phyloP scores from a whole-genome alignment of 2,113 vertebrate species.

The Conger conger region DNA sequence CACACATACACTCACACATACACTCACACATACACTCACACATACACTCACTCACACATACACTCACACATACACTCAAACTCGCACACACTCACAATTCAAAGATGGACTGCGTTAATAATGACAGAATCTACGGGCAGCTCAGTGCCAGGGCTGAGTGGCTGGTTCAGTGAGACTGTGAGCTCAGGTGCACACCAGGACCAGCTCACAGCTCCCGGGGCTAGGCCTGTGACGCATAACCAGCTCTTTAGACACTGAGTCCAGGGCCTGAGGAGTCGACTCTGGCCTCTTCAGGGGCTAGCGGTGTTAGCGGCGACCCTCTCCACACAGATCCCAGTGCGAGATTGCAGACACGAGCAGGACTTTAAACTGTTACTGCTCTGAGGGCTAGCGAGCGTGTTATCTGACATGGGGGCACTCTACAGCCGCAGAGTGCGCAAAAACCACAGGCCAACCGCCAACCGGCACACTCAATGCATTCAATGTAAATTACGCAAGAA shows the following conservation, averaged over 20 bases:
- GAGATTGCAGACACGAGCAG: conserved; percentile 5
- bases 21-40: conserved; percentile 26
- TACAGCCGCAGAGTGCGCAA: neutral
- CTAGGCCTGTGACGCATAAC: neutral
- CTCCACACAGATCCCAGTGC: neutral
- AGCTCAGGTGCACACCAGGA: neutral
- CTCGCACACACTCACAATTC: conserved; percentile 8
- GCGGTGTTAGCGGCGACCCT: neutral
- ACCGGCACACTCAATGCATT: neutral
- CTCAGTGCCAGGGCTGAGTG: neutral
- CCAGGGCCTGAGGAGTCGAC: neutral
- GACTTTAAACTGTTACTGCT: conserved; percentile 9
- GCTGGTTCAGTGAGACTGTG: neutral
- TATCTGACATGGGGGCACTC: neutral
- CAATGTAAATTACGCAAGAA: neutral
- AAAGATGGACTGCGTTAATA: conserved; percentile 12
- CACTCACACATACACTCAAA: neutral
- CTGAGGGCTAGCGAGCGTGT: neutral
- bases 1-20: neutral
- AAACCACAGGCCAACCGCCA: neutral
- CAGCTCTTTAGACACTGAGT: neutral
- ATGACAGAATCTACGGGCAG: neutral
- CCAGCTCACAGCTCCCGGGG: neutral
- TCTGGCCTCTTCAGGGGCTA: neutral
- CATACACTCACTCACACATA: conserved; percentile 32